These are phyloP conservation scores for Recurvirostra avosetta DNA, from an alignment of 2,113 vertebrate genomes.

Conservation along the genomic window DNA sequence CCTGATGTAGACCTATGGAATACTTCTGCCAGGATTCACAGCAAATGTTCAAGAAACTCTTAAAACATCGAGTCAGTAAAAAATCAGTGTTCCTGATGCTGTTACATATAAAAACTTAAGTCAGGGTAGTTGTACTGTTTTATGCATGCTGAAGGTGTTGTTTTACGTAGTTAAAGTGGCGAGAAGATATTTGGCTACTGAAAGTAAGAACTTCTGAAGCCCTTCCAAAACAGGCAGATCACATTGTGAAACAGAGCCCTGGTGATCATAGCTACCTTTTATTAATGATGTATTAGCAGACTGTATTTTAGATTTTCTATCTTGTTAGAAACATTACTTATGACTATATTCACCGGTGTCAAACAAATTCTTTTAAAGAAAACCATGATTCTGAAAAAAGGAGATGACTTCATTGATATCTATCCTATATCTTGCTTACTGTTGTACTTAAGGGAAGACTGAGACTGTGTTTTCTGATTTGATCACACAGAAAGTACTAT, in stretches of 20 bases:
- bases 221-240: background rate
- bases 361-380: background rate
- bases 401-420: background rate
- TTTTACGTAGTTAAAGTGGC: background rate
- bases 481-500: background rate
- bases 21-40: background rate
- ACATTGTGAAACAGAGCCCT: background rate
- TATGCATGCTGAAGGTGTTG: background rate
- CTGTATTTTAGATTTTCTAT: background rate
- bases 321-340: background rate
- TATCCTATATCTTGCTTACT: background rate
- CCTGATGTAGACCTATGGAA: background rate
- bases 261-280: background rate
- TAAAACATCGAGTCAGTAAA: background rate
- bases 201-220: background rate
- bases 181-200: background rate
- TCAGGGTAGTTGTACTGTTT: background rate
- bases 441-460: background rate
- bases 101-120: background rate
- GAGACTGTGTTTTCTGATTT: background rate
- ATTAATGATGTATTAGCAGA: background rate
- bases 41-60: background rate
- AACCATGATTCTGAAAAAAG: background rate
- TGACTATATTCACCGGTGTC: background rate
- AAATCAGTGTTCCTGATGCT: background rate